Percentiles rank a stretch among this genome's conserved stretches.
Evolutionary conservation across 35 echinoderm and acorn worm genomes (phyloP).

Genomic region (Strongylocentrotus purpuratus): DNA sequence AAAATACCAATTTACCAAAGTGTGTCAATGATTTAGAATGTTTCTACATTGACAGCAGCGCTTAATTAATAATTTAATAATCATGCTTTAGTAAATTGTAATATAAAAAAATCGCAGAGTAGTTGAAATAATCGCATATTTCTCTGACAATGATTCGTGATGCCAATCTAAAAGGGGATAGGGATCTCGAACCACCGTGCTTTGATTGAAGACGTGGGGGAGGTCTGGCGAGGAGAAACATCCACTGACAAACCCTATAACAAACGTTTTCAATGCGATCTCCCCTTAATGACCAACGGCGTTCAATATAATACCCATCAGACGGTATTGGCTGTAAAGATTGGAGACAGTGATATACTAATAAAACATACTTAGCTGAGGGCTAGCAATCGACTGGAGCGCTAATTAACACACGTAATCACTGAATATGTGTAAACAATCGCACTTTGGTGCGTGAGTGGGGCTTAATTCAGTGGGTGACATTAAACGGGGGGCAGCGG

Average conservation of each 20-base stretch:
- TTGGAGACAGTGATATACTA: conserved; percentile 11
- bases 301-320: conserved; percentile 5
- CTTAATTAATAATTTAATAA: not conserved
- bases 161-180: not conserved
- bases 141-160: not conserved
- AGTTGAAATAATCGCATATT: not conserved
- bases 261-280: not conserved
- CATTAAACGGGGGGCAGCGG: not conserved
- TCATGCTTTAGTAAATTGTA: not conserved
- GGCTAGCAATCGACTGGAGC: not conserved
- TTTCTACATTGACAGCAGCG: not conserved
- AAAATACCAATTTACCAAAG: not conserved
- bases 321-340: not conserved
- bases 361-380: conserved; percentile 5
- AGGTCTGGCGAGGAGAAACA: not conserved
- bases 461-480: not conserved
- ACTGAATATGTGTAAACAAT: conserved; percentile 20
- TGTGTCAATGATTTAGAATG: not conserved
- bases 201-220: not conserved
- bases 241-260: not conserved
- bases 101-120: not conserved
- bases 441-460: not conserved
- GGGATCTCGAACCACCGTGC: not conserved
- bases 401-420: conserved; percentile 32
- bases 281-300: not conserved